phyloP scores from a whole-genome alignment of 2,888 invertebrate species.

The Xestia c-nigrum region DNA sequence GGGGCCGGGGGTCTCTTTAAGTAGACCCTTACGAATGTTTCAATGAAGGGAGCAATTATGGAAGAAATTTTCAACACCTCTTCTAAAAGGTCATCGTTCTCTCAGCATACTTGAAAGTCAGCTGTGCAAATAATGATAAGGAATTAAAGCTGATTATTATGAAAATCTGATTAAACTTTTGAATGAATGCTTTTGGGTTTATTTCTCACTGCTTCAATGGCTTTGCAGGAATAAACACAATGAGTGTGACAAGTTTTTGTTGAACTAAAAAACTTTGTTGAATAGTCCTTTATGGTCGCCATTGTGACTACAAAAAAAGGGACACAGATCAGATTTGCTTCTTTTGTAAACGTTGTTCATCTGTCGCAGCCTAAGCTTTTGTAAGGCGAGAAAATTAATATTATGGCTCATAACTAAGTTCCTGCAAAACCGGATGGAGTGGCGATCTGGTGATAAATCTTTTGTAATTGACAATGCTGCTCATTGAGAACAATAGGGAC shows the following conservation, averaged over 20 bases:
- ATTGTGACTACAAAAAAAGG: constrained; percentile 68
- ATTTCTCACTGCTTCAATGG: constrained; percentile 50
- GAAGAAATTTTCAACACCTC: constrained; percentile 83
- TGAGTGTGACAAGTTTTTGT: constrained; percentile 49
- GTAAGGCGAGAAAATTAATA: constrained; percentile 65
- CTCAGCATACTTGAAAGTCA: constrained; percentile 43
- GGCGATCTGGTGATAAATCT: constrained; percentile 50
- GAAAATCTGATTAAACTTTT: constrained; percentile 44
- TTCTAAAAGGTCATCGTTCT: constrained; percentile 75
- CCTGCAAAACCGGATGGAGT: constrained; percentile 51
- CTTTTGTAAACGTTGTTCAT: constrained; percentile 70
- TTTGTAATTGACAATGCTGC: constrained; percentile 52
- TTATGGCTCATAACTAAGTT: constrained; percentile 35
- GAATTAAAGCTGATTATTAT: constrained; percentile 21
- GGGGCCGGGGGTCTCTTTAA: constrained; percentile 81
- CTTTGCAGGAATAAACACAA: constrained; percentile 54
- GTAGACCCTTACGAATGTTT: constrained; percentile 85
- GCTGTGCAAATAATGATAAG: constrained; percentile 38
- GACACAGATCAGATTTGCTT: constrained; percentile 69
- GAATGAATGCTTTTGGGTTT: constrained; percentile 41
- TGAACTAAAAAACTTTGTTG: constrained; percentile 56
- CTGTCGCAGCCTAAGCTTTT: constrained; percentile 70
- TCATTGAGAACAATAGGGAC: constrained; percentile 47
- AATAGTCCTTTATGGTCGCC: constrained; percentile 66
- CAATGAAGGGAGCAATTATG: constrained; percentile 86